A percentile compares a stretch with the other conserved stretches of the same genome.
These are phyloP conservation scores for Saccostrea echinata DNA, from an alignment of 1,140 invertebrate genomes.

Conservation along the genomic window DNA sequence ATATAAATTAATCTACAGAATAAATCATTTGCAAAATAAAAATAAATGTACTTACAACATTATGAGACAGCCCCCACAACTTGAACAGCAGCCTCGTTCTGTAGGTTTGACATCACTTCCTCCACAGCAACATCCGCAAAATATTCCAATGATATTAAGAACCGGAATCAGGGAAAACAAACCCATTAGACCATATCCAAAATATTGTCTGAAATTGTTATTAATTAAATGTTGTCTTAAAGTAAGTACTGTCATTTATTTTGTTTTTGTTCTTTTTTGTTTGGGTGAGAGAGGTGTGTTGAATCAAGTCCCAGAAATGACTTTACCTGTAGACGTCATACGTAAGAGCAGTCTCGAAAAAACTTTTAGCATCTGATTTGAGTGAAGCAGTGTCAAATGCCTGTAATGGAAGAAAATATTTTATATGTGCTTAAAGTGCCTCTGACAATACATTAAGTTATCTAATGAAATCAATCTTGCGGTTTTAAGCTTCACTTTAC, in stretches of 20 bases:
- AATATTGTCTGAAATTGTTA: slow-evolving; percentile 41
- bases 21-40: too few species aligned
- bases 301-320: too few species aligned
- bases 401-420: neutral
- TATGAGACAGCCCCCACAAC: slow-evolving; percentile 56
- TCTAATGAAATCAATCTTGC: too few species aligned
- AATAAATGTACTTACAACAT: slow-evolving; percentile 35
- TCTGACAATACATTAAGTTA: too few species aligned
- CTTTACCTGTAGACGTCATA: slow-evolving; percentile 55
- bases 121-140: slow-evolving; percentile 53
- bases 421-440: too few species aligned
- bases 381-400: slow-evolving; percentile 39
- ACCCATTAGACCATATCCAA: slow-evolving; percentile 58
- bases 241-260: neutral
- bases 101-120: slow-evolving; percentile 44
- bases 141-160: slow-evolving; percentile 49
- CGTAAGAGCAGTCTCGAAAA: slow-evolving; percentile 46
- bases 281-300: too few species aligned
- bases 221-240: neutral
- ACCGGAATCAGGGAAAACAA: slow-evolving; percentile 51
- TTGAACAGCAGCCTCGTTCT: slow-evolving; percentile 50
- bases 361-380: slow-evolving; percentile 48
- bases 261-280: too few species aligned
- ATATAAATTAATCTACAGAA: too few species aligned
- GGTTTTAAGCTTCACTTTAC: too few species aligned